These are phyloP conservation scores for Drosophila mayaguana DNA, from an alignment of 2,888 invertebrate species.

Conservation along the genomic window DNA sequence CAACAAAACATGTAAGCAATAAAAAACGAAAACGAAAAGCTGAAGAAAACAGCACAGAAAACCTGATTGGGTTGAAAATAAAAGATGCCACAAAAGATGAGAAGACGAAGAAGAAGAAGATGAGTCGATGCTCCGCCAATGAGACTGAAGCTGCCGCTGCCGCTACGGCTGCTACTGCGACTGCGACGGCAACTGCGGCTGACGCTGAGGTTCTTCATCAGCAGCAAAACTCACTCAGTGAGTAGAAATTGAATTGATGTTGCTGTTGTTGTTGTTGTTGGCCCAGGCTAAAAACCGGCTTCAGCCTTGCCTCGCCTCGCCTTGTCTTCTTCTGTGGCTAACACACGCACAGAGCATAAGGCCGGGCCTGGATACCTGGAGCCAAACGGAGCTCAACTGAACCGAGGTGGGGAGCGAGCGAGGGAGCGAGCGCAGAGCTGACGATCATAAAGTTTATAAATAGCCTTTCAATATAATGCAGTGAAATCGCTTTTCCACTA, in stretches of 20 bases:
- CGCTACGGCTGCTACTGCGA: not conserved
- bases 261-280: constrained; percentile 35
- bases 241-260: constrained; percentile 78
- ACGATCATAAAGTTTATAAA: constrained; percentile 62
- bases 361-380: constrained; percentile 30
- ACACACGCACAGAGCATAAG: constrained; percentile 56
- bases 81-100: constrained; percentile 28
- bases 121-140: constrained; percentile 56
- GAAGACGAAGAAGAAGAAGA: constrained; percentile 40
- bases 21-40: constrained; percentile 68
- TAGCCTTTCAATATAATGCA: constrained; percentile 70
- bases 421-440: constrained; percentile 20
- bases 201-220: constrained; percentile 65
- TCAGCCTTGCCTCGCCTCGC: constrained; percentile 1
- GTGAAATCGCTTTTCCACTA: constrained; percentile 57
- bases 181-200: not conserved
- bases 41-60: constrained; percentile 56
- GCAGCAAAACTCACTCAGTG: constrained; percentile 70
- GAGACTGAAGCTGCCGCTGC: constrained; percentile 32
- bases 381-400: constrained; percentile 3
- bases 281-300: constrained; percentile 54
- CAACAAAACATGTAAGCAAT: constrained; percentile 57
- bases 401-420: not conserved
- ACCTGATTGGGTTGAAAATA: constrained; percentile 50
- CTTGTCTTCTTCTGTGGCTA: constrained; percentile 50